Conservation (phyloP, 2,113 vertebrate genomes). For the Lophotis ruficrista region DNA sequence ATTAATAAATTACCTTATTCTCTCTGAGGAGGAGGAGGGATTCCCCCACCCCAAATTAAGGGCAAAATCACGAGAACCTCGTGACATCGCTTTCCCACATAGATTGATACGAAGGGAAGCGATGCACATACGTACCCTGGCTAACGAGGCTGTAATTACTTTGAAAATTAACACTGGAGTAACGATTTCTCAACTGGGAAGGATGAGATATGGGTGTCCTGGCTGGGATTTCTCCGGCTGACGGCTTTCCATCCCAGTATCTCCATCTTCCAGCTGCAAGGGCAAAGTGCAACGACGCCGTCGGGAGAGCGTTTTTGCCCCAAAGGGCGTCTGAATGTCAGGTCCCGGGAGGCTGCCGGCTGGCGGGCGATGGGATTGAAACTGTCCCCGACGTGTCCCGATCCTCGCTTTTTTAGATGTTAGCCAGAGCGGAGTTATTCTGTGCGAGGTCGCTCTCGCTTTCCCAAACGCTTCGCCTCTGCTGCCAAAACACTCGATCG, state of each 20-base stretch:
- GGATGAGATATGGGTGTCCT: fast-evolving
- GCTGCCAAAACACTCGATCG: fast-evolving
- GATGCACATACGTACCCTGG: fast-evolving
- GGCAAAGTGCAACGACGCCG: not conserved
- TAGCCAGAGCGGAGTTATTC: not conserved
- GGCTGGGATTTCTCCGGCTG: fast-evolving
- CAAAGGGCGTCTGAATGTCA: not conserved
- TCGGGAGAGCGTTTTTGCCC: not conserved
- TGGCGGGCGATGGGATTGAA: not conserved
- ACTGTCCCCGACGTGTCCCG: fast-evolving
- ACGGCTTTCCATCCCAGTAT: fast-evolving
- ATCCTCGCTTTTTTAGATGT: fast-evolving
- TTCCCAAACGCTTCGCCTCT: fast-evolving
- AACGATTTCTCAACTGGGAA: fast-evolving
- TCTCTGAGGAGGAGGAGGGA: no score
- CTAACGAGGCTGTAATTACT: not conserved
- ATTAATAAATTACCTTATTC: not conserved
- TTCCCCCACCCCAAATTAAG: no score
- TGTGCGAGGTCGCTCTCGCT: fast-evolving
- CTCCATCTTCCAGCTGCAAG: not conserved
- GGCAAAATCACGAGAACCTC: no score
- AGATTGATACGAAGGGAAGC: fast-evolving
- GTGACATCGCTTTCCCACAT: fast-evolving
- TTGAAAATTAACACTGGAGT: not conserved
- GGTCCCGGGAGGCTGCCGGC: not conserved